These are phyloP conservation scores for Malachius bipustulatus DNA, from an alignment of 2,888 invertebrate genomes.

Conservation along the genomic window DNA sequence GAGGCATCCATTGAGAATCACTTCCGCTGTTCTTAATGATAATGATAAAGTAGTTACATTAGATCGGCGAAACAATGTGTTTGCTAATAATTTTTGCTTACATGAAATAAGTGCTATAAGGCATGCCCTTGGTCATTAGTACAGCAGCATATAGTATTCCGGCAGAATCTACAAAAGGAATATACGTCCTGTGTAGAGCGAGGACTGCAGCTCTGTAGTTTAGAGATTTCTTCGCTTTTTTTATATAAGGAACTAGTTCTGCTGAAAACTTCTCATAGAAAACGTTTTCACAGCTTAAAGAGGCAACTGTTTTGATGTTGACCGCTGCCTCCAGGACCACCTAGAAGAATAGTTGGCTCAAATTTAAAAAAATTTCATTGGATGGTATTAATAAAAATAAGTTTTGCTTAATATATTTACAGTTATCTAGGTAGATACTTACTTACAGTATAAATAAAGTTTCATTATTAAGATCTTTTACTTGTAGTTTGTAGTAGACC, in stretches of 20 bases:
- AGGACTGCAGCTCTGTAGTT: constrained; percentile 56
- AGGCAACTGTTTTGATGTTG: constrained; percentile 62
- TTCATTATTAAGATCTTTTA: too few relatives aligned
- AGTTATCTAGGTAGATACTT: too few relatives aligned
- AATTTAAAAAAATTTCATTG: too few relatives aligned
- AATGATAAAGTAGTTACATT: too few relatives aligned
- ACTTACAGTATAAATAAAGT: too few relatives aligned
- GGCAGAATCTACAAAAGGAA: constrained; percentile 56
- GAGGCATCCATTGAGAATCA: constrained; percentile 56
- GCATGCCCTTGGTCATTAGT: constrained; percentile 46
- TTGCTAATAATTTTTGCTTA: too few relatives aligned
- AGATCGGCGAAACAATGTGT: too few relatives aligned
- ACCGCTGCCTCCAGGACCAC: constrained; percentile 66
- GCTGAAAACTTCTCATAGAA: constrained; percentile 50
- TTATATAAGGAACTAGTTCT: constrained; percentile 47
- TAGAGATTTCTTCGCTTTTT: constrained; percentile 44
- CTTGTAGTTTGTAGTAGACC: too few relatives aligned
- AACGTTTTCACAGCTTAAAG: constrained; percentile 54
- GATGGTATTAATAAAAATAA: too few relatives aligned
- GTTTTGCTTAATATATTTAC: too few relatives aligned
- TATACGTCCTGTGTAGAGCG: constrained; percentile 54
- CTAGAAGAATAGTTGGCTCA: too few relatives aligned
- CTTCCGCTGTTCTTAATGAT: constrained; percentile 53
- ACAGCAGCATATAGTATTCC: constrained; percentile 61
- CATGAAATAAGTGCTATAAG: constrained; percentile 56